Evolutionary conservation across 2,113 vertebrate species (phyloP).

Genomic region (Ascaphus truei): DNA sequence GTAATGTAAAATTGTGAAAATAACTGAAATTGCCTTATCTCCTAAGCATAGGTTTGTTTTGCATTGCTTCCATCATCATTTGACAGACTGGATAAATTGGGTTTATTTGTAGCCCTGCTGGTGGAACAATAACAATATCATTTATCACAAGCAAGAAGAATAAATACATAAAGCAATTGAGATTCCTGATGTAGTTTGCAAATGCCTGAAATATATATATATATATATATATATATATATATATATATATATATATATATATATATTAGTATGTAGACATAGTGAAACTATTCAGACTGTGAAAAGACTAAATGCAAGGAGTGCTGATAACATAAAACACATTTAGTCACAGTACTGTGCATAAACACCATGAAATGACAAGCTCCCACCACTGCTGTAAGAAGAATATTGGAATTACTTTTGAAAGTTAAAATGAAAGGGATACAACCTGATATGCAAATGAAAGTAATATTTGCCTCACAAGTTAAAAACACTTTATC

Average conservation of each 20-base stretch:
- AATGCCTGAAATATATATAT: slow-evolving; percentile 14
- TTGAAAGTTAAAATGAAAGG: no score
- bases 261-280: background rate
- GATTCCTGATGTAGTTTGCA: background rate
- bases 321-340: background rate
- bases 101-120: slow-evolving; percentile 30
- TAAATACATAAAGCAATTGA: slow-evolving; percentile 27
- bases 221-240: background rate
- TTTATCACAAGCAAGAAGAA: slow-evolving; percentile 39
- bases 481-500: no score
- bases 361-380: background rate
- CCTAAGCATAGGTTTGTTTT: slow-evolving; percentile 31
- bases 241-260: no score
- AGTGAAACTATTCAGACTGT: background rate
- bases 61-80: slow-evolving; percentile 20
- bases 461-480: no score
- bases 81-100: slow-evolving; percentile 33
- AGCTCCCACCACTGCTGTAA: background rate
- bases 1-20: slow-evolving; percentile 20
- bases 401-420: background rate
- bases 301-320: background rate
- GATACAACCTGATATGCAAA: no score
- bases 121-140: slow-evolving; percentile 27
- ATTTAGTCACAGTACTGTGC: background rate
- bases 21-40: slow-evolving; percentile 36